Evolutionary conservation across 2,797 vertebrate species (phyloP).

Genomic region (Crenuchus spilurus): DNA sequence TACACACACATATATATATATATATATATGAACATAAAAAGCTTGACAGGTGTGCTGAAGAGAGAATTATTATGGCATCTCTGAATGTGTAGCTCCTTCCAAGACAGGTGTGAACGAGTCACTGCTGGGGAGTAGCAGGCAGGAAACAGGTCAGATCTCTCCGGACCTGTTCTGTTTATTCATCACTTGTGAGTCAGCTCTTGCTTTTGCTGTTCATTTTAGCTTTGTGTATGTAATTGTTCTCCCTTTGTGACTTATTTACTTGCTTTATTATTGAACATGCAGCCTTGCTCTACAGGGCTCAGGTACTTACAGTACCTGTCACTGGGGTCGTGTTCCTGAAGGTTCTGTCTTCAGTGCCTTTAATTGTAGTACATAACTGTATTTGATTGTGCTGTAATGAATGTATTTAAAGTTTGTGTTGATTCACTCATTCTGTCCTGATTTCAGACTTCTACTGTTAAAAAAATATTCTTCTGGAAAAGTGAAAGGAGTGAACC

Average conservation of each 20-base stretch:
- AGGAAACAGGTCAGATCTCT: constrained; percentile 63
- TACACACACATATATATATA: too few relatives aligned
- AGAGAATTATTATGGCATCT: not conserved
- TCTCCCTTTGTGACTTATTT: constrained; percentile 42
- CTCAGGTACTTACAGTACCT: too few relatives aligned
- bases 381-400: too few relatives aligned
- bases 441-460: constrained; percentile 9
- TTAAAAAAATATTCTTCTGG: too few relatives aligned
- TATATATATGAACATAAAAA: too few relatives aligned
- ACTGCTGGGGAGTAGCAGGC: constrained; percentile 64
- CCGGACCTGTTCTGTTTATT: constrained; percentile 49
- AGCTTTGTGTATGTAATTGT: constrained; percentile 53
- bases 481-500: too few relatives aligned
- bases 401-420: too few relatives aligned
- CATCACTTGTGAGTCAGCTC: constrained; percentile 50
- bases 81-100: not conserved
- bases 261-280: constrained; percentile 51
- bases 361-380: too few relatives aligned
- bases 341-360: too few relatives aligned
- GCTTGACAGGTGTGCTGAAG: not conserved
- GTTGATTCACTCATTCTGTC: too few relatives aligned
- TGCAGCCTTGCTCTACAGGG: constrained; percentile 42
- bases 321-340: too few relatives aligned
- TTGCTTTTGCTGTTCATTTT: constrained; percentile 31
- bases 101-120: constrained; percentile 29